phyloP scores from a whole-genome alignment of 2,888 invertebrate species.

The Nematopogon swammerdamellus region DNA sequence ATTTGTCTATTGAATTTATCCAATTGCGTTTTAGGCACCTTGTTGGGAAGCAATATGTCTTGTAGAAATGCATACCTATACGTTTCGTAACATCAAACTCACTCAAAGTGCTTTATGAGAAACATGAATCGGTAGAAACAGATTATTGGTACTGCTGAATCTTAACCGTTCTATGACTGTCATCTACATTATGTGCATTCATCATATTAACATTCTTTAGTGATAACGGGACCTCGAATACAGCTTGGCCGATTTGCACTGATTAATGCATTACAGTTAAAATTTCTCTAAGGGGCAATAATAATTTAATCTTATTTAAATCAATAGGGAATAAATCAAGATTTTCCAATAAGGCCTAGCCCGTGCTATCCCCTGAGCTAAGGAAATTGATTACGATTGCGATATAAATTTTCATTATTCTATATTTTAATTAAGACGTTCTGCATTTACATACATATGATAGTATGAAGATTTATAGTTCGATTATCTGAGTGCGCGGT shows the following conservation, averaged over 20 bases:
- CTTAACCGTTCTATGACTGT: too few relatives aligned
- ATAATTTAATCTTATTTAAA: background rate
- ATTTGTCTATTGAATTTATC: too few relatives aligned
- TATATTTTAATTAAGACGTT: constrained; percentile 21
- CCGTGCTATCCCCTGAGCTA: background rate
- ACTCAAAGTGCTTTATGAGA: too few relatives aligned
- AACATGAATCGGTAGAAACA: too few relatives aligned
- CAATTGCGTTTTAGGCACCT: too few relatives aligned
- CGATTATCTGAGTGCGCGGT: constrained; percentile 13
- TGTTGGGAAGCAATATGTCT: too few relatives aligned
- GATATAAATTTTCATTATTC: constrained; percentile 22
- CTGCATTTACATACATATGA: constrained; percentile 16
- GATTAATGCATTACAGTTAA: background rate
- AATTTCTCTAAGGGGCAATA: background rate
- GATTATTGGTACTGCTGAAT: too few relatives aligned
- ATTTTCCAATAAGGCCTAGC: background rate
- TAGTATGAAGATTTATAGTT: constrained; percentile 18
- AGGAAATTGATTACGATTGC: constrained; percentile 17
- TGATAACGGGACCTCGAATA: background rate
- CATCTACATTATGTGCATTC: too few relatives aligned
- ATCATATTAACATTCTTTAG: too few relatives aligned
- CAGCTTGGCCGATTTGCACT: background rate
- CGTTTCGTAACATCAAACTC: too few relatives aligned
- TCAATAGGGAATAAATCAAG: background rate
- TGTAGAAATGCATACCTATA: too few relatives aligned